Percentiles rank a stretch among this genome's conserved stretches.
These are phyloP conservation scores for Anguilla megastoma DNA, from an alignment of 2,797 vertebrate species.

Conservation along the genomic window DNA sequence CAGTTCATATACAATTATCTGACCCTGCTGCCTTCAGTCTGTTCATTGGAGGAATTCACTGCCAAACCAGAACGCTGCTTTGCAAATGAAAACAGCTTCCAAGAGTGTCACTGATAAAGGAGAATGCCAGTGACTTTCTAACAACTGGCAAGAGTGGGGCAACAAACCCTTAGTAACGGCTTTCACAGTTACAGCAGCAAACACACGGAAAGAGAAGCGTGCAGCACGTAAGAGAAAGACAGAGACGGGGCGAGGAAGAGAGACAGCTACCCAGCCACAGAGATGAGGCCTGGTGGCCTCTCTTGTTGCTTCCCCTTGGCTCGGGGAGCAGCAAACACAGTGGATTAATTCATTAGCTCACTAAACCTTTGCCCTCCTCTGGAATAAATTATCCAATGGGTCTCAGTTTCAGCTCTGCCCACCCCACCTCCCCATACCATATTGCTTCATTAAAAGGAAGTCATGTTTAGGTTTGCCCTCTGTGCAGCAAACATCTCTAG, in stretches of 20 bases:
- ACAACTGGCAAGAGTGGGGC: slow-evolving; percentile 16
- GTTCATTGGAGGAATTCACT: neutral
- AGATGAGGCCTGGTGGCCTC: slow-evolving; percentile 41
- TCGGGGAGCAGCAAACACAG: slow-evolving; percentile 64
- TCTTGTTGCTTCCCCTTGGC: slow-evolving; percentile 29
- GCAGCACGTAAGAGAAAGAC: neutral
- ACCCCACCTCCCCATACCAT: slow-evolving; percentile 38
- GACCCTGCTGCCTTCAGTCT: neutral
- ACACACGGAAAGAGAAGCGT: slow-evolving; percentile 32
- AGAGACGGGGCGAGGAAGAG: neutral
- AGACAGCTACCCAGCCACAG: neutral
- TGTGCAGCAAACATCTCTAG: neutral
- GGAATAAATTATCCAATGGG: slow-evolving; percentile 73
- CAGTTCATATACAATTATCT: neutral
- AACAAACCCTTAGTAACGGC: slow-evolving; percentile 16
- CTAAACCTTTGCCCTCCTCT: slow-evolving; percentile 66
- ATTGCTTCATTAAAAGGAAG: slow-evolving; percentile 12
- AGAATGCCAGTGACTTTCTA: slow-evolving; percentile 19
- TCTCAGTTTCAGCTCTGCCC: slow-evolving; percentile 59
- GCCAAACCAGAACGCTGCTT: neutral
- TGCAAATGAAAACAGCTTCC: neutral
- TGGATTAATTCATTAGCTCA: slow-evolving; percentile 72
- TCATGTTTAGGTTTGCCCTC: slow-evolving; percentile 24
- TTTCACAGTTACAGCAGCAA: slow-evolving; percentile 22
- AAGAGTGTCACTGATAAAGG: slow-evolving; percentile 11